phyloP scores from a whole-genome alignment of 2,113 vertebrate species.

The Antigone vipio region DNA sequence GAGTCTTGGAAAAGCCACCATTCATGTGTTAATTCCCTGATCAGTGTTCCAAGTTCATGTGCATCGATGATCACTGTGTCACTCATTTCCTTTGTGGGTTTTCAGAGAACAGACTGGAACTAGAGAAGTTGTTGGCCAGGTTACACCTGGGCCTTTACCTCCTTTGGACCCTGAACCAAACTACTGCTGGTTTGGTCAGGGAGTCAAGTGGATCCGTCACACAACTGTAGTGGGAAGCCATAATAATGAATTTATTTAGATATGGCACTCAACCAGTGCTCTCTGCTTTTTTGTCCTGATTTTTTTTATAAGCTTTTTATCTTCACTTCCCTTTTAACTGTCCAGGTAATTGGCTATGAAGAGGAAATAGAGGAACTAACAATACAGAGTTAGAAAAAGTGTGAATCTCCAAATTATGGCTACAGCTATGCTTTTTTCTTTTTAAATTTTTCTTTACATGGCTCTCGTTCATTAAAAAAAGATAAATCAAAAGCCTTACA shows the following conservation, averaged over 20 bases:
- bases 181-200: not conserved
- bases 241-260: not conserved
- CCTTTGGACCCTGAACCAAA: not conserved
- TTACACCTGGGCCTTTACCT: not conserved
- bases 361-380: not conserved
- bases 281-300: not conserved
- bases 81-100: not conserved
- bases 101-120: not conserved
- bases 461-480: not conserved
- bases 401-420: not conserved
- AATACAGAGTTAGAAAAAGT: not conserved
- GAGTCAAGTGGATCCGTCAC: not conserved
- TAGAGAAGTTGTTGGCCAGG: not conserved
- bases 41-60: not conserved
- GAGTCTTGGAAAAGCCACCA: not conserved
- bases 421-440: not conserved
- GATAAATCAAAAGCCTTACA: not conserved
- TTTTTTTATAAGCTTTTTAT: not conserved
- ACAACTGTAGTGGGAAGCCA: not conserved
- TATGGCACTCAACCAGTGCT: not conserved
- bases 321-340: not conserved
- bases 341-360: not conserved
- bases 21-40: not conserved
- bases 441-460: not conserved
- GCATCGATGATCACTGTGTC: not conserved